Base-by-base conservation (phyloP, 2,797 vertebrate species). In the Gouania willdenowi region DNA sequence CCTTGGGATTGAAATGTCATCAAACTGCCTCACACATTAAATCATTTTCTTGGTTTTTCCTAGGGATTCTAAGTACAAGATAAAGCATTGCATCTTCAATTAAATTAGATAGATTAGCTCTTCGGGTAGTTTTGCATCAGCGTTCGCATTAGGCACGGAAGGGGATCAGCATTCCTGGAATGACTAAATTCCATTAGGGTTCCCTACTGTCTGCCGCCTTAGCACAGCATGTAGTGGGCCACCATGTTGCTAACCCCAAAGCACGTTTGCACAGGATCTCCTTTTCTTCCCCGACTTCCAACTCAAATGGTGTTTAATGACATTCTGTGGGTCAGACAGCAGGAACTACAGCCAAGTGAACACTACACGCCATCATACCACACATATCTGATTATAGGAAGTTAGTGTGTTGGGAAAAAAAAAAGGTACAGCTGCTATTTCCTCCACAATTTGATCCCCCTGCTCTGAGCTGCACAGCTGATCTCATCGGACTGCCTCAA, bases 91-190 rank as follows among this genome's bases (percentile, higher is more conserved):
- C 11, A 26, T 24, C 15, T 17, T 15, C 35, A 17, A 38, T 7
- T 25, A 26, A 31, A 47, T 38, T 20, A 9, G 8, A 41, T 4
- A 16, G 14, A 40, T 48, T 53, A 11, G 17, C 22, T 38, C 18
- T 38, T 26, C 40, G 37, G 18, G 8, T 20, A 20, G 31, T 10
- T 10, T 10, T 10, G 39, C 13, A 41, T 40, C 25, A 37, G 48
- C 43, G 45, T 54, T 41, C 28, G 51, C 26, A 55, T 35, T 49
- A 50, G 66, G 55, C n/a, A 41, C 8, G 19, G 19, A 40, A 59
- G 38, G 54, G 70, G 68, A 81, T 77, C 62, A 47, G 56, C 66
- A 69, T 77, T 82, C 64, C 71, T 57, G 17, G 53, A 61, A 62
- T 58, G 56, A 54, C 62, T 47, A 57, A 71, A 79, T 83, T 81